Evolutionary conservation across 2,888 invertebrate species (phyloP), one percentile per base, ranked within the genome.

Genomic region (Siphlonurus alternatus): DNA sequence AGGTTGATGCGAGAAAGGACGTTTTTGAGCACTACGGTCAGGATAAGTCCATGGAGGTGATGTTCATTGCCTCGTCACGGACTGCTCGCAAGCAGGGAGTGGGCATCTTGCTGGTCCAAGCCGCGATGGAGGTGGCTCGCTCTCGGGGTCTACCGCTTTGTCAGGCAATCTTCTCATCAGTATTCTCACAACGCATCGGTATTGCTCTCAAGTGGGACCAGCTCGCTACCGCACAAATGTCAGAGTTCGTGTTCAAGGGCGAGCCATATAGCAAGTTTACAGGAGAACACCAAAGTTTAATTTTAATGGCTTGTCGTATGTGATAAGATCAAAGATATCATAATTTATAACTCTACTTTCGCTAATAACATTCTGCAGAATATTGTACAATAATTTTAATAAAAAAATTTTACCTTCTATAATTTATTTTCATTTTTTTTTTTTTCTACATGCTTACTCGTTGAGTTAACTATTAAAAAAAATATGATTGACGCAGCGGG

Each of bases 201-300:
- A n/a, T n/a, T 10, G 19, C 19, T 56, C 56, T 56, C 22, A n/a
- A 56, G 56, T 56, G 56, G 25, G 69, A 23, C 24, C 38, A 38
- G 15, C 38, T 38, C 7, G 15, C 15, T 15, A 38, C 38, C 5
- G 38, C 38, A 10, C 15, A 38, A 5, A 38, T 38, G 38, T 38
- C 38, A 5, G 38, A 38, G 38, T 38, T 38, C 38, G 38, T 10
- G 38, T 38, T 38, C 15, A 38, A 38, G 15, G 38, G 38, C 5
- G 38, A 38, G 15, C 38, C 38, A 5, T 38, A 38, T 15, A 38
- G 38, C 38, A 38, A 38, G 38, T 38, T 10, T 15, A 38, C 38
- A 15, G 38, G 38, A 5, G 38, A 38, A 10, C 5, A 38, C 15
- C 5, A 38, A 38, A 38, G 7, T 38, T 15, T 38, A 5, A 15